These are phyloP conservation scores for Notolepis coatsorum DNA, from an alignment of 2,797 vertebrate genomes.

Conservation along the genomic window DNA sequence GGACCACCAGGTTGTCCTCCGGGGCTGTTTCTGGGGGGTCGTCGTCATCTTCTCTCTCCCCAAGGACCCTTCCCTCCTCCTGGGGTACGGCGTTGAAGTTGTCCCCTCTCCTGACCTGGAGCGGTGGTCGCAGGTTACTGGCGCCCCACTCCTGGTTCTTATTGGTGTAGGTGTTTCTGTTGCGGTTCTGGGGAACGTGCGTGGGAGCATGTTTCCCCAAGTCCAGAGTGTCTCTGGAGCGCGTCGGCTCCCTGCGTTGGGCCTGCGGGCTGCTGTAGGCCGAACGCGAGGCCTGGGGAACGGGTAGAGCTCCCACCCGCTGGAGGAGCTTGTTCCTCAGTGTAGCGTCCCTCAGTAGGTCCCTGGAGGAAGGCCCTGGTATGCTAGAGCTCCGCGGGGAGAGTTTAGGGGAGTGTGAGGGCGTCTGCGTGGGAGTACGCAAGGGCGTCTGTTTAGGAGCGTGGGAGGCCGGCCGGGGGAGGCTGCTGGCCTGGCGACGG, in stretches of 20 bases:
- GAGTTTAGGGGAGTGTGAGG: constrained; percentile 49
- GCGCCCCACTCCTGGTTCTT: constrained; percentile 64
- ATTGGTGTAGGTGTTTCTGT: constrained; percentile 65
- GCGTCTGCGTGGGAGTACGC: constrained; percentile 46
- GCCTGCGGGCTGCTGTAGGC: constrained; percentile 81
- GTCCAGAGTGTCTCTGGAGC: constrained; percentile 71
- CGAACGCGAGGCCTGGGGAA: constrained; percentile 60
- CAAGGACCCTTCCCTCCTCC: background rate
- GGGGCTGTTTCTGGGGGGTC: constrained; percentile 5
- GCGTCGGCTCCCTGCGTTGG: constrained; percentile 52
- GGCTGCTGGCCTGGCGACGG: constrained; percentile 42
- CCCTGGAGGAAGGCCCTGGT: constrained; percentile 46
- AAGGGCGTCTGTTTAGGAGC: constrained; percentile 59
- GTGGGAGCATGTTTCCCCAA: constrained; percentile 20
- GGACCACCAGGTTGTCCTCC: constrained; percentile 3
- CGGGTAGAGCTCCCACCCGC: constrained; percentile 51
- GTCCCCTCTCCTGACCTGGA: constrained; percentile 47
- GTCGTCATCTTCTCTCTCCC: constrained; percentile 6
- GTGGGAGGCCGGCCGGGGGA: constrained; percentile 52
- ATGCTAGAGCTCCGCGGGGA: background rate
- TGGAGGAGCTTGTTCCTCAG: constrained; percentile 71
- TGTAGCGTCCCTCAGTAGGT: constrained; percentile 51
- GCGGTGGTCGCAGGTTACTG: constrained; percentile 34
- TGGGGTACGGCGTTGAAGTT: constrained; percentile 48
- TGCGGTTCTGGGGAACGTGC: constrained; percentile 44